phyloP scores from a whole-genome alignment of 2,797 vertebrate species.

The Danionella dracula region DNA sequence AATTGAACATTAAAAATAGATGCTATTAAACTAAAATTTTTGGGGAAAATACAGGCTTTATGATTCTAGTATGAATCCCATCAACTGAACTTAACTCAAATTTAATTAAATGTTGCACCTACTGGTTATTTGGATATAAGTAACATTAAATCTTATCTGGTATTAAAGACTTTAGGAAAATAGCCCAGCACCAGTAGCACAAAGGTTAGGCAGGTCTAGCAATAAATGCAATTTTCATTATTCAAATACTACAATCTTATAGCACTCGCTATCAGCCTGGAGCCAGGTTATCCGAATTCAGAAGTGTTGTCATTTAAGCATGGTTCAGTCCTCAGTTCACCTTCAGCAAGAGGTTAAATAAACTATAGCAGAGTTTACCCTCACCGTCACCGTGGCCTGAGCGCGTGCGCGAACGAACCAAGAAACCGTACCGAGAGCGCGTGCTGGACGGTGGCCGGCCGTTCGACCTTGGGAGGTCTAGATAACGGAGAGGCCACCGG shows the following conservation, averaged over 20 bases:
- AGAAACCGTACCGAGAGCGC: slow-evolving; percentile 11
- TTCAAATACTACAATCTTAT: not conserved
- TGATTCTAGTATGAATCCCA: too few relatives aligned
- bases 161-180: too few relatives aligned
- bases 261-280: not conserved
- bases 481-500: slow-evolving; percentile 44
- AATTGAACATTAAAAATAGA: too few relatives aligned
- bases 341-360: slow-evolving; percentile 49
- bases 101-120: too few relatives aligned
- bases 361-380: slow-evolving; percentile 11
- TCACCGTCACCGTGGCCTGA: slow-evolving; percentile 28
- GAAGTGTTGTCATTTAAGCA: not conserved
- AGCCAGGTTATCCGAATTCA: not conserved
- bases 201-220: too few relatives aligned
- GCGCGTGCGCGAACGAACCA: slow-evolving; percentile 20
- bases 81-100: too few relatives aligned
- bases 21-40: too few relatives aligned
- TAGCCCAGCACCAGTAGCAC: too few relatives aligned
- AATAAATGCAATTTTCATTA: not conserved
- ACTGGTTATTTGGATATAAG: too few relatives aligned
- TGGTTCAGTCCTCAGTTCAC: slow-evolving; percentile 30
- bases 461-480: slow-evolving; percentile 53
- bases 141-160: too few relatives aligned
- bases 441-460: slow-evolving; percentile 32
- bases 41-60: too few relatives aligned